Evolutionary conservation across 2,113 vertebrate species (phyloP).

Genomic region (Seriola aureovittata): DNA sequence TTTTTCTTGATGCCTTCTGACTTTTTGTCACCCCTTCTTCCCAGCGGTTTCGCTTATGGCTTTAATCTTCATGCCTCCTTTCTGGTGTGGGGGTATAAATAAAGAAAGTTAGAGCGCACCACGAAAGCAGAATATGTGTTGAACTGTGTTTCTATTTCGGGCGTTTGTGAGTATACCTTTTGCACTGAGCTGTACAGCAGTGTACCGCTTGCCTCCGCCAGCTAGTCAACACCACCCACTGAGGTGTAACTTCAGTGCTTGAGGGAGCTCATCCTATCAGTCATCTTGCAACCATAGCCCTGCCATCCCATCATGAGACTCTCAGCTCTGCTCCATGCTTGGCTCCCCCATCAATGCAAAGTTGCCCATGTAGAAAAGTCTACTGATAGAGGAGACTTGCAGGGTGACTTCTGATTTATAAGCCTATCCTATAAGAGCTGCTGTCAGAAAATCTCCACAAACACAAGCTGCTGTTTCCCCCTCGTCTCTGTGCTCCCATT

Average conservation of each 20-base stretch:
- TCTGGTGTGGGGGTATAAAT: conserved; percentile 2
- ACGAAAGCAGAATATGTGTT: neutral
- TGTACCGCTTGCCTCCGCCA: conserved; percentile 25
- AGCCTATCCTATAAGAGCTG: conserved; percentile 45
- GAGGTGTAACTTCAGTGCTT: conserved; percentile 66
- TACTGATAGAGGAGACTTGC: conserved; percentile 63
- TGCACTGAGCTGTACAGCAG: conserved; percentile 11
- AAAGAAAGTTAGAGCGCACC: conserved; percentile 11
- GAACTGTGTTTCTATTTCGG: conserved; percentile 38
- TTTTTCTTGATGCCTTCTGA: conserved; percentile 14
- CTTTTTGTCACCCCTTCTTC: conserved; percentile 31
- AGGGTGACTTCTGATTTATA: conserved; percentile 69
- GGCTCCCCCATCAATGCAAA: conserved; percentile 64
- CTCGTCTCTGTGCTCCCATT: conserved; percentile 38
- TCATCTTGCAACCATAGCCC: conserved; percentile 58
- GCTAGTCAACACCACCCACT: conserved; percentile 60
- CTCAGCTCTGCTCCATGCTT: conserved; percentile 66
- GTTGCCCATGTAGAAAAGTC: conserved; percentile 74
- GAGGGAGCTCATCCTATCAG: conserved; percentile 67
- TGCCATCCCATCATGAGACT: conserved; percentile 69
- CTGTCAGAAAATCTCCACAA: conserved; percentile 57
- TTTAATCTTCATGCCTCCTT: conserved; percentile 41
- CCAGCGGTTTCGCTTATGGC: neutral
- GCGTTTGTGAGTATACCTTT: conserved; percentile 27
- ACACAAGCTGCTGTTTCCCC: conserved; percentile 35